Evolutionary conservation across 2,113 vertebrate species (phyloP).

Genomic region (Archilochus colubris): DNA sequence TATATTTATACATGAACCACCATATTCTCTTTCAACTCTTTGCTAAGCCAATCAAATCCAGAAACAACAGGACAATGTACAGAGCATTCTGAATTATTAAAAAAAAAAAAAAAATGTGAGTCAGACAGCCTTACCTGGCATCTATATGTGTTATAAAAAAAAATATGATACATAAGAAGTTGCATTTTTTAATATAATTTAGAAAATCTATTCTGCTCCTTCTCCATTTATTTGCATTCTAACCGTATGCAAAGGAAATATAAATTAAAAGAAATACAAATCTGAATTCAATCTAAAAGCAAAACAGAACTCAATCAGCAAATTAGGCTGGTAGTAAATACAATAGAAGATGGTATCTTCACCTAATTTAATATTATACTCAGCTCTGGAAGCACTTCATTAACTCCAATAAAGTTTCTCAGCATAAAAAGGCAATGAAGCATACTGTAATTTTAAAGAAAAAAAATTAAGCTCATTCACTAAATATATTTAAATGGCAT

Average conservation of each 20-base stretch:
- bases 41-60: background rate
- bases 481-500: background rate
- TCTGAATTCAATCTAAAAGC: background rate
- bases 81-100: background rate
- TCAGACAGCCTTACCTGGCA: background rate
- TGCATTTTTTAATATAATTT: background rate
- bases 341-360: background rate
- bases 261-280: background rate
- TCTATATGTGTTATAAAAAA: background rate
- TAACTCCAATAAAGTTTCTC: background rate
- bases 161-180: background rate
- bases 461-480: background rate
- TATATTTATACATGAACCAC: background rate
- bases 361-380: background rate
- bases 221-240: background rate
- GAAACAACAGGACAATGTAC: background rate
- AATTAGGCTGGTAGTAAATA: background rate
- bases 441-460: background rate
- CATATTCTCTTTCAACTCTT: background rate
- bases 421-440: background rate
- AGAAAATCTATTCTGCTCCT: background rate
- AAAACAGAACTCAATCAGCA: background rate
- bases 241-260: background rate
- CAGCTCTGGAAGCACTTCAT: background rate
- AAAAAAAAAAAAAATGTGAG: background rate